phyloP scores from a whole-genome alignment of 2,113 vertebrate species.

The Malurus melanocephalus region DNA sequence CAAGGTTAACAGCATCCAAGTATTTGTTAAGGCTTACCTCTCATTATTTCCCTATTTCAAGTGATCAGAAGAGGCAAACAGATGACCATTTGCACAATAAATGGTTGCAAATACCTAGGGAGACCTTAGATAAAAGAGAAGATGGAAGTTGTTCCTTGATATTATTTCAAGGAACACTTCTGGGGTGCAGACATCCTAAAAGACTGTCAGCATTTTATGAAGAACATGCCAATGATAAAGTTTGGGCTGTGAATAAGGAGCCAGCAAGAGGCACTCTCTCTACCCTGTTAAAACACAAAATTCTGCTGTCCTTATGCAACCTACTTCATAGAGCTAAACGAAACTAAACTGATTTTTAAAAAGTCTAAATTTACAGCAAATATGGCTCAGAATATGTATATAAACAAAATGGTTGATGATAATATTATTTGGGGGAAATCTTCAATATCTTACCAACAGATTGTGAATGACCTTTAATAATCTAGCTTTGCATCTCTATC shows the following conservation, averaged over 20 bases:
- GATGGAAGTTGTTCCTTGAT: neutral
- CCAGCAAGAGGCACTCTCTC: neutral
- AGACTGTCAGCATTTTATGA: neutral
- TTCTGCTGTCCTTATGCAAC: neutral
- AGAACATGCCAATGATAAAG: neutral
- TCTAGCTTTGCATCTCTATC: neutral
- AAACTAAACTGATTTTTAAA: neutral
- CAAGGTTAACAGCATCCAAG: neutral
- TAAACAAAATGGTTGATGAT: neutral
- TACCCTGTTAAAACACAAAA: neutral
- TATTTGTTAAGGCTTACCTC: neutral
- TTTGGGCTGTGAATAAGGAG: neutral
- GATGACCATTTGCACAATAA: neutral
- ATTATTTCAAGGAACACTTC: neutral
- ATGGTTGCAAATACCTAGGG: neutral
- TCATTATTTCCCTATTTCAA: neutral
- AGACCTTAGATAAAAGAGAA: neutral
- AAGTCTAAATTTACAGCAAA: neutral
- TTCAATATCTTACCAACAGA: neutral
- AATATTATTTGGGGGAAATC: neutral
- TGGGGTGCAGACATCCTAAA: neutral
- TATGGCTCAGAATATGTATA: neutral
- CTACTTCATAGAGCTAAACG: neutral
- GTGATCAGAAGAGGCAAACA: neutral
- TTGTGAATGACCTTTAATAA: neutral